phyloP scores from a whole-genome alignment of 2,888 invertebrate species.

The Calameuta idolon region DNA sequence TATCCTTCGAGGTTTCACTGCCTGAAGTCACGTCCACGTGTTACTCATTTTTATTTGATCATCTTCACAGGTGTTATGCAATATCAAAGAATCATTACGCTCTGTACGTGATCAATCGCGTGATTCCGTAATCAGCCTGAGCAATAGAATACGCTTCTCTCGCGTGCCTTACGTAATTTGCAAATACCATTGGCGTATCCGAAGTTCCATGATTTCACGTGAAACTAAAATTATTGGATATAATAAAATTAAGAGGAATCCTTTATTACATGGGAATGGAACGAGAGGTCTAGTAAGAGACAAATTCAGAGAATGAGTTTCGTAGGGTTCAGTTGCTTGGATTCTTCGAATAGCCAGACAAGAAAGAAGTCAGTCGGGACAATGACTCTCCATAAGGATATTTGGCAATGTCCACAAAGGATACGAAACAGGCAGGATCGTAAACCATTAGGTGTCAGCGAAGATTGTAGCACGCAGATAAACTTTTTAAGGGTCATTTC shows the following conservation, averaged over 20 bases:
- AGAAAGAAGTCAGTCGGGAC: slow-evolving; percentile 29
- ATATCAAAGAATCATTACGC: no score
- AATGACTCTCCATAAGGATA: slow-evolving; percentile 25
- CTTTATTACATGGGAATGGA: slow-evolving; percentile 2
- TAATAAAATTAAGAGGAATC: slow-evolving; percentile 9
- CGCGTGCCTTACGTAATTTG: no score
- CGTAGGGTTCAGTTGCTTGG: slow-evolving; percentile 12
- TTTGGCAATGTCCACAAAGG: slow-evolving; percentile 44
- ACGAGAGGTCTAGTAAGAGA: neutral
- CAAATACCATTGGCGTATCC: no score
- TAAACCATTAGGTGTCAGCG: neutral
- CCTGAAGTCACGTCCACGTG: no score
- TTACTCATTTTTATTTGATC: no score
- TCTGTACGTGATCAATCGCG: no score
- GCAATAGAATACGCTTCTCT: no score
- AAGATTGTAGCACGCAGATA: neutral
- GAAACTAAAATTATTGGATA: slow-evolving; percentile 1
- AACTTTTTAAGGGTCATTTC: neutral
- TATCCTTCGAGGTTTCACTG: no score
- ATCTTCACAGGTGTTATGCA: no score
- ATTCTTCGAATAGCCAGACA: slow-evolving; percentile 46
- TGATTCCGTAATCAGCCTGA: no score
- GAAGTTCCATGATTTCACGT: no score
- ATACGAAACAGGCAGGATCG: slow-evolving; percentile 23
- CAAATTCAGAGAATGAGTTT: no score